Evolutionary conservation across 2,888 invertebrate genomes (phyloP), one percentile per base, ranked within the genome.

Genomic region (Lithophane socia): DNA sequence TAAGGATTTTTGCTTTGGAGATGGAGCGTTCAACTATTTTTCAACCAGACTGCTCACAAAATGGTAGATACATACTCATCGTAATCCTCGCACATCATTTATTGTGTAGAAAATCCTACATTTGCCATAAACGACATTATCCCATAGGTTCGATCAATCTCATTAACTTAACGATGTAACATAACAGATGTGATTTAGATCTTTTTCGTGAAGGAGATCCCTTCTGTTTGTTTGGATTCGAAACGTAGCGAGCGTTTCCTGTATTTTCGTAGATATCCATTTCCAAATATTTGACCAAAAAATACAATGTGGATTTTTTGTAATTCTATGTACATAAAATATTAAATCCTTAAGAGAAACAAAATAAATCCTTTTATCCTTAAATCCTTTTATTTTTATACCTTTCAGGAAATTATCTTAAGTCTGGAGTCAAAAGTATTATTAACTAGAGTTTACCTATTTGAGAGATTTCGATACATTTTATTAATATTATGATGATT

Each of bases 151-250:
- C 58, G 37, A 73, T 70, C 73, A n/a, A 84, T 75, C 54, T 73
- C 61, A 80, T 84, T 80, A 66, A 70, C 52, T 66, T 80, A 80
- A 80, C 76, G 68, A 82, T 63, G 79, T 70, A 44, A 66, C 58
- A 72, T 56, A 79, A 24, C 68, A 73, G 65, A 84, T 64, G 73
- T 73, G 84, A 84, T 79, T 84, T 66, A 73, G 52, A 66, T 84
- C 65, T 13, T 71, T 49, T 61, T 83, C n/a, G 54, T 52, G n/a
- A 52, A 56, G 16, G 21, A 54, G 63, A 58, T 42, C 37, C 29
- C 24, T 65, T 73, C 67, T 73, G 29, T 83, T 66, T 61, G 66
- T 68, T 72, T 54, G n/a, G 18, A 58, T 68, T 49, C 9, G 42
- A 58, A 79, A 47, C 18, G 24, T 61, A 70, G 24, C 37, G n/a